Conservation (phyloP, 2,888 invertebrate genomes). For the Drosophila vallismaia region DNA sequence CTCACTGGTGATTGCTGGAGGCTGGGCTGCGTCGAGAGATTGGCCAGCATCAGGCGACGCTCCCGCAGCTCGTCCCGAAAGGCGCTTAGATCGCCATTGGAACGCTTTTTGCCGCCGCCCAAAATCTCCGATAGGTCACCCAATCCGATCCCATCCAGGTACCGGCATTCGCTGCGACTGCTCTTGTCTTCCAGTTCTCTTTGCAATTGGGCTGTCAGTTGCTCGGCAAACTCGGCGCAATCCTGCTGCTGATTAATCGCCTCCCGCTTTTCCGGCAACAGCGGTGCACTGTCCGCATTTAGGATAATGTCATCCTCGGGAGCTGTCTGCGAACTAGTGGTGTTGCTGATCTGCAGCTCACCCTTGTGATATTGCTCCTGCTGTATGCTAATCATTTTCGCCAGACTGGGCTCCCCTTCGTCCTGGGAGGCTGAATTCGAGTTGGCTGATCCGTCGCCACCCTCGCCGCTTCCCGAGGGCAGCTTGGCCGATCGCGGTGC, state of each 20-base stretch:
- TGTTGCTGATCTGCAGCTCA: slow-evolving; percentile 70
- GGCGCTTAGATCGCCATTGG: slow-evolving; percentile 78
- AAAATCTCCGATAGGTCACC: slow-evolving; percentile 76
- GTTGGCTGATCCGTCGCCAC: slow-evolving; percentile 13
- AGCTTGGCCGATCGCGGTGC: slow-evolving; percentile 84
- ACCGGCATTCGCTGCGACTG: slow-evolving; percentile 77
- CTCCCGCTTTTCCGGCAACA: slow-evolving; percentile 63
- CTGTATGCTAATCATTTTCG: slow-evolving; percentile 50
- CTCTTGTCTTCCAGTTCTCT: slow-evolving; percentile 88
- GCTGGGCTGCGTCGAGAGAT: slow-evolving; percentile 82
- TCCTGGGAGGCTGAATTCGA: slow-evolving; percentile 50
- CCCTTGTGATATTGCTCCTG: slow-evolving; percentile 64
- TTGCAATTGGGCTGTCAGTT: slow-evolving; percentile 91
- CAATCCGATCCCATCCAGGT: slow-evolving; percentile 79
- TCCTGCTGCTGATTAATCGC: slow-evolving; percentile 85
- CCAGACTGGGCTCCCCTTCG: slow-evolving; percentile 53
- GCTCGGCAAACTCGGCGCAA: slow-evolving; percentile 91
- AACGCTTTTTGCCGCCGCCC: slow-evolving; percentile 67
- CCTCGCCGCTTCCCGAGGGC: slow-evolving; percentile 41
- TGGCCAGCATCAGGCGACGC: slow-evolving; percentile 83
- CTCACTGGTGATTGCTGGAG: slow-evolving; percentile 81
- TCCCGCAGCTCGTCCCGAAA: slow-evolving; percentile 83
- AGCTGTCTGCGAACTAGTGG: slow-evolving; percentile 49
- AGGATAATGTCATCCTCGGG: slow-evolving; percentile 69
- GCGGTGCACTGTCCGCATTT: slow-evolving; percentile 76